A percentile compares a stretch with the other conserved stretches of the same genome.
These are phyloP conservation scores for Mimumesa dahlbomi DNA, from an alignment of 2,888 invertebrate genomes.

Conservation along the genomic window DNA sequence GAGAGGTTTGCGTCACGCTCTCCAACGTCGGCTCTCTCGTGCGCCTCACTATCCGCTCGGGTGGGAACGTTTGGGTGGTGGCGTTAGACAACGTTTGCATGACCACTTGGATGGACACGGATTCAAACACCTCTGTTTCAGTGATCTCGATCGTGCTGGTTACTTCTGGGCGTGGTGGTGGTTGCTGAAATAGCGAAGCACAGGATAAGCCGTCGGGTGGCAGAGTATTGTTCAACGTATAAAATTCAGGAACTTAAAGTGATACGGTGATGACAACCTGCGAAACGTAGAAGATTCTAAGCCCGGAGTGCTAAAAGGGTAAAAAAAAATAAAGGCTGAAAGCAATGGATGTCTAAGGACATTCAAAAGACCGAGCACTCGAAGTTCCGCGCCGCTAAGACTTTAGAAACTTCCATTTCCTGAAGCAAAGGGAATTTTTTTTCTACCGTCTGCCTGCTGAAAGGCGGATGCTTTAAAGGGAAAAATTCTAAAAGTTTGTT, in stretches of 20 bases:
- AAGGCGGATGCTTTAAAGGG: not conserved
- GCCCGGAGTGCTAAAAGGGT: too few relatives aligned
- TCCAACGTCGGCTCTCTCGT: not conserved
- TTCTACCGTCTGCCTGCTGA: too few relatives aligned
- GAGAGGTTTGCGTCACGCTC: conserved; percentile 1
- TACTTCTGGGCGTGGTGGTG: not conserved
- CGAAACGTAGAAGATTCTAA: too few relatives aligned
- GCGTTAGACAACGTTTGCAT: conserved; percentile 35
- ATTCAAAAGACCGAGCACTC: too few relatives aligned
- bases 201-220: not conserved
- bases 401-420: too few relatives aligned
- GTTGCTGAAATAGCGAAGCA: not conserved
- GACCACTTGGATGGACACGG: conserved; percentile 22
- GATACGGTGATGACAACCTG: too few relatives aligned
- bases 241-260: too few relatives aligned
- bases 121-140: conserved; percentile 27
- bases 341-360: too few relatives aligned
- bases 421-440: too few relatives aligned
- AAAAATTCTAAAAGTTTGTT: not conserved
- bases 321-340: too few relatives aligned
- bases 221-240: too few relatives aligned
- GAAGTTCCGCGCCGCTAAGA: too few relatives aligned
- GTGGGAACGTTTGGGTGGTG: conserved; percentile 14
- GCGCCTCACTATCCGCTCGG: conserved; percentile 8
- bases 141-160: conserved; percentile 19